Evolutionary conservation across 53 echinoderm and acorn worm species (phyloP).

Genomic region (Zoroaster sp.): DNA sequence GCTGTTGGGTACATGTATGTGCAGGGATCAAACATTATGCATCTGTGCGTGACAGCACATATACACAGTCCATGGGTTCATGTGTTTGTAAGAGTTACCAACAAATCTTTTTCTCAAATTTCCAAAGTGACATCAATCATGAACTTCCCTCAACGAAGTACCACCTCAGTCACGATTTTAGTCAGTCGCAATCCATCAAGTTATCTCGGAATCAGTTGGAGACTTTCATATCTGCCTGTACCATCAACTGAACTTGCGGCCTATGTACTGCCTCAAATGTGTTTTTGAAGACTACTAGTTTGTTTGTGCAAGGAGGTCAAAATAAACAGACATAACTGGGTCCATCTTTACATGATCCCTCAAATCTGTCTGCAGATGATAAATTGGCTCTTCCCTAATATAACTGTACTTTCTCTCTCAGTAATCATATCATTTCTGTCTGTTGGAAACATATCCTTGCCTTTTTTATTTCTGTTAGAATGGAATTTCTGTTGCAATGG

Average conservation of each 20-base stretch:
- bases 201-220: not conserved
- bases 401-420: too few relatives aligned
- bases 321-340: not conserved
- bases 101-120: not conserved
- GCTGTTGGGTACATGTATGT: too few relatives aligned
- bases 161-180: too few relatives aligned
- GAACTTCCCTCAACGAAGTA: not conserved
- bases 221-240: not conserved
- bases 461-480: too few relatives aligned
- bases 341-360: not conserved
- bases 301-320: slow-evolving; percentile 11
- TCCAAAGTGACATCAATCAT: not conserved
- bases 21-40: too few relatives aligned
- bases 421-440: too few relatives aligned
- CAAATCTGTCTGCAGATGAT: not conserved
- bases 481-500: too few relatives aligned
- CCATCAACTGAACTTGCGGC: not conserved
- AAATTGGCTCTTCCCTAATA: too few relatives aligned
- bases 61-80: not conserved
- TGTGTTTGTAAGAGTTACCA: not conserved
- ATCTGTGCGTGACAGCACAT: not conserved
- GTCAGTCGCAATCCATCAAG: not conserved
- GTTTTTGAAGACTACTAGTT: not conserved
- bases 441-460: too few relatives aligned
- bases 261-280: not conserved